phyloP scores from a whole-genome alignment of 37 sponge, comb jelly and placozoan species.

The Cliona cf. orientalis region DNA sequence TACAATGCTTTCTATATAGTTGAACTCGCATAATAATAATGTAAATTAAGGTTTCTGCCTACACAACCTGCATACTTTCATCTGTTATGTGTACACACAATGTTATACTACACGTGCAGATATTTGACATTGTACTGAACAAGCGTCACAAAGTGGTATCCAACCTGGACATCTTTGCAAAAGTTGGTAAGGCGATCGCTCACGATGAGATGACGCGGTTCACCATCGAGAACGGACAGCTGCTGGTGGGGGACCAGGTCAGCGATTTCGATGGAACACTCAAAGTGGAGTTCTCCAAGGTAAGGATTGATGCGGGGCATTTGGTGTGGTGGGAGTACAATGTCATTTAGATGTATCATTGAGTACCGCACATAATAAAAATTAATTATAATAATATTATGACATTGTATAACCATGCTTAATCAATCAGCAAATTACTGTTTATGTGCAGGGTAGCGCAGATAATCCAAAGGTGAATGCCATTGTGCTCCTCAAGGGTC shows the following conservation, averaged over 20 bases:
- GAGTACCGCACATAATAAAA: too few species aligned
- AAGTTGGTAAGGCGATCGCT: conserved; percentile 88
- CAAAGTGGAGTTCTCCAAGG: conserved; percentile 89
- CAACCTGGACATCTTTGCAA: conserved; percentile 87
- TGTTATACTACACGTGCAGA: conserved; percentile 64
- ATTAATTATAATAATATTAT: too few species aligned
- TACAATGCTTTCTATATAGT: too few species aligned
- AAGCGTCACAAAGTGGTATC: conserved; percentile 54
- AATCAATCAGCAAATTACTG: neutral
- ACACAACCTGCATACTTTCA: too few species aligned
- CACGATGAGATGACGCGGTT: conserved; percentile 90
- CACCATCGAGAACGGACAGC: conserved; percentile 57
- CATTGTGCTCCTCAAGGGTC: conserved; percentile 81
- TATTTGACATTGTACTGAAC: conserved; percentile 92
- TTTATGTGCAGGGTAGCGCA: conserved; percentile 69
- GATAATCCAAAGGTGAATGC: conserved; percentile 99
- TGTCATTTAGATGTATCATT: too few species aligned
- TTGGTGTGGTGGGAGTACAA: neutral
- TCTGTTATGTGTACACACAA: too few species aligned
- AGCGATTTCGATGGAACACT: conserved; percentile 82
- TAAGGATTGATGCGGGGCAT: conserved; percentile 8
- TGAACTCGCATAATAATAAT: too few species aligned
- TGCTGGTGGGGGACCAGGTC: conserved; percentile 57
- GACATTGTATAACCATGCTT: neutral
- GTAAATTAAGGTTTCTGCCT: too few species aligned